Evolutionary conservation across 2,888 invertebrate species (phyloP).

Genomic region (Selenia dentaria): DNA sequence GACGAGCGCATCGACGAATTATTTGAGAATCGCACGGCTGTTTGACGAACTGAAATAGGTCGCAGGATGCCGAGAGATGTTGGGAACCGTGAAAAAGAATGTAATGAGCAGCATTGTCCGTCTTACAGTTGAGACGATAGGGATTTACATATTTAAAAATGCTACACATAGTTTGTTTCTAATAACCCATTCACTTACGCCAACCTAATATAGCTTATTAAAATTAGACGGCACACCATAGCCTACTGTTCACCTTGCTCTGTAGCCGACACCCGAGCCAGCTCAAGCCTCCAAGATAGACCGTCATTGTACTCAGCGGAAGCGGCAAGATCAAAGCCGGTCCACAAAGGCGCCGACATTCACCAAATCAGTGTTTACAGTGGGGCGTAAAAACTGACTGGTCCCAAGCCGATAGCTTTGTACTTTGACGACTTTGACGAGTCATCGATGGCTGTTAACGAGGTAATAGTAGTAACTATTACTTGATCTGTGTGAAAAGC

Average conservation of each 20-base stretch:
- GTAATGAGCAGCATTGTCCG: no score
- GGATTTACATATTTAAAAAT: no score
- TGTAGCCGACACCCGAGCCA: conserved; percentile 38
- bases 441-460: conserved; percentile 50
- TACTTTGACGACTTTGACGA: conserved; percentile 55
- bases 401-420: conserved; percentile 54
- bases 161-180: no score
- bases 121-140: no score
- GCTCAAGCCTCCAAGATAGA: conserved; percentile 51
- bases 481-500: not conserved
- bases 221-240: conserved; percentile 14
- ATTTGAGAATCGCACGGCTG: no score
- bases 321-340: conserved; percentile 73
- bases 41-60: no score
- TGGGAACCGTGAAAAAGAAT: no score
- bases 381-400: conserved; percentile 68
- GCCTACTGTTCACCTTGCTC: conserved; percentile 41
- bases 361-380: conserved; percentile 70
- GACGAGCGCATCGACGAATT: no score
- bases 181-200: no score
- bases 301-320: conserved; percentile 70
- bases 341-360: conserved; percentile 48
- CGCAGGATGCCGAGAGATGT: no score
- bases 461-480: conserved; percentile 33
- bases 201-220: no score